These are phyloP conservation scores for Rallus crepitans DNA, from an alignment of 2,797 vertebrate genomes.

Conservation along the genomic window DNA sequence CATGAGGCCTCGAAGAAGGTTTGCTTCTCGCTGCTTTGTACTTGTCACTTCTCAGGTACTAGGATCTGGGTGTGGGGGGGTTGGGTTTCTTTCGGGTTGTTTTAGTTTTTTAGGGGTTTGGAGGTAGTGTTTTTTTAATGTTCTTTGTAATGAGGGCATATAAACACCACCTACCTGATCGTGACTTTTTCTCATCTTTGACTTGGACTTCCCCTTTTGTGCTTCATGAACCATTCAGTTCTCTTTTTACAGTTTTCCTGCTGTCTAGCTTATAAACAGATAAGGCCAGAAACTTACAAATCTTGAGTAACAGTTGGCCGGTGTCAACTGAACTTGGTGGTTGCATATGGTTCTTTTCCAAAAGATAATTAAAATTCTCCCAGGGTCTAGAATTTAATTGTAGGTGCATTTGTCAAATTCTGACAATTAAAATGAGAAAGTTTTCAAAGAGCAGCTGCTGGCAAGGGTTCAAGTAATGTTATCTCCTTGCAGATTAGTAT, in stretches of 20 bases:
- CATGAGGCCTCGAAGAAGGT: background rate
- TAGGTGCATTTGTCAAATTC: background rate
- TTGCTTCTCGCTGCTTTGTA: background rate
- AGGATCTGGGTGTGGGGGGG: background rate
- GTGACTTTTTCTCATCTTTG: background rate
- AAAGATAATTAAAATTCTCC: background rate
- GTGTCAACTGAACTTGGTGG: background rate
- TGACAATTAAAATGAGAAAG: background rate
- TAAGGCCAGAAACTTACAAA: background rate
- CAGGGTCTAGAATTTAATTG: background rate
- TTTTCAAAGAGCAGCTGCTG: background rate
- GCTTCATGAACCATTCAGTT: background rate
- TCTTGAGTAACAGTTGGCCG: background rate
- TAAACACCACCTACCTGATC: background rate
- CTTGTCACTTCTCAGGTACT: background rate
- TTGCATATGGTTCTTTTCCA: background rate
- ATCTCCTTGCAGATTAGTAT: background rate
- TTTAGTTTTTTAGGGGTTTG: too few species aligned
- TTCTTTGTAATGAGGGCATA: background rate
- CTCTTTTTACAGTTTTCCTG: background rate
- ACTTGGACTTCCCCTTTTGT: background rate
- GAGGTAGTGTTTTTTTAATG: background rate
- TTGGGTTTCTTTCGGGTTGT: too few species aligned
- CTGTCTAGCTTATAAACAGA: background rate
- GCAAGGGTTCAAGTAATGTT: rapidly evolving